Percentiles rank a stretch among this genome's conserved stretches.
Evolutionary conservation across 2,797 vertebrate species (phyloP).

Genomic region (Enoplosus armatus): DNA sequence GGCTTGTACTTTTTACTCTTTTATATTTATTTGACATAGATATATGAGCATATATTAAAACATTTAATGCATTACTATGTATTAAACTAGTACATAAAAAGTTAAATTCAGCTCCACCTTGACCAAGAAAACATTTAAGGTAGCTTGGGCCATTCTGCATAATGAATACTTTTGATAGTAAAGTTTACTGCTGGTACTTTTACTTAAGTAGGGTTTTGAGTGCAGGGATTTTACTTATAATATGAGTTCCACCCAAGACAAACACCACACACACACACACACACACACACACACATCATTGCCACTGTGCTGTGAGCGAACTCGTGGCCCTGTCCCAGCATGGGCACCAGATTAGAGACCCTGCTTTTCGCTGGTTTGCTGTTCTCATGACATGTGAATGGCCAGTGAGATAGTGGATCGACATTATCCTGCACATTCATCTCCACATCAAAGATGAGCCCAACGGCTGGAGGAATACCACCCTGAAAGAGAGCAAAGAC

Average conservation of each 20-base stretch:
- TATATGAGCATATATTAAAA: no score
- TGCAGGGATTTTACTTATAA: background rate
- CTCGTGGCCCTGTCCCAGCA: constrained; percentile 69
- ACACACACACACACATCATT: constrained; percentile 11
- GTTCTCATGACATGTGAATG: constrained; percentile 70
- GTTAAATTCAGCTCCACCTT: background rate
- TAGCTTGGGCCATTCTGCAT: background rate
- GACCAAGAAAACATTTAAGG: background rate
- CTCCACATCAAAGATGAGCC: constrained; percentile 75
- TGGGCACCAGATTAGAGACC: constrained; percentile 75
- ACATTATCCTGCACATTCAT: constrained; percentile 69
- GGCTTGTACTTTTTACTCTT: background rate
- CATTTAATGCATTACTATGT: background rate
- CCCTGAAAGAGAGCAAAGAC: constrained; percentile 60
- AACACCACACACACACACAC: constrained; percentile 27
- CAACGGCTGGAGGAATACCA: constrained; percentile 56
- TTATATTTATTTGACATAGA: background rate
- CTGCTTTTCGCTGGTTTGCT: constrained; percentile 47
- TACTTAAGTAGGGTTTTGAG: background rate
- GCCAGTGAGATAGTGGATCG: constrained; percentile 56
- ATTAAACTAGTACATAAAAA: background rate
- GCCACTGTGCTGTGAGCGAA: constrained; percentile 33
- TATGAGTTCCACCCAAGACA: background rate
- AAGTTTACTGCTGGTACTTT: background rate
- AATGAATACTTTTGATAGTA: background rate